These are phyloP conservation scores for Empidonax traillii DNA, from an alignment of 2,113 vertebrate genomes.

Conservation along the genomic window DNA sequence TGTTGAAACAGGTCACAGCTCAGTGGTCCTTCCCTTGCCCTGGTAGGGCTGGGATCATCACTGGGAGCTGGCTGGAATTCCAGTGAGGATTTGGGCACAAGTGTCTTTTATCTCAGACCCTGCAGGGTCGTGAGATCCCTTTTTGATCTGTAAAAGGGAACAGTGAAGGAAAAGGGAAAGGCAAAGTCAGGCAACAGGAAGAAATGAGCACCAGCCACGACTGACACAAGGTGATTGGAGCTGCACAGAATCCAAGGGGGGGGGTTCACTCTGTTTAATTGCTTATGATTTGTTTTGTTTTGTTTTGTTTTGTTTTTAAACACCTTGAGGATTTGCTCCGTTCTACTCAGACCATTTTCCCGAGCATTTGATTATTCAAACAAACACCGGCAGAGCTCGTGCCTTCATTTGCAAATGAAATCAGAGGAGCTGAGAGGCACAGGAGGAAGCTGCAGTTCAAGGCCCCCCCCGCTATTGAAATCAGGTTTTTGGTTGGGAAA, in stretches of 20 bases:
- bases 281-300: no score
- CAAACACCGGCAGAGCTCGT: neutral
- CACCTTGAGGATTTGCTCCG: neutral
- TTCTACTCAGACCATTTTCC: neutral
- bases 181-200: neutral
- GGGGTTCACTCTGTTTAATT: neutral
- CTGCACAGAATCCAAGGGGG: neutral
- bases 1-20: neutral
- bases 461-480: neutral
- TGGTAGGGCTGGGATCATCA: neutral
- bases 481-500: neutral
- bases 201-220: neutral
- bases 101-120: neutral
- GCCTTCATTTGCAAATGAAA: constrained; percentile 22
- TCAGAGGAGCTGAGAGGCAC: neutral
- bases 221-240: neutral
- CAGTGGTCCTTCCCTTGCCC: neutral
- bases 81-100: neutral
- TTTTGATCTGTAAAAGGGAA: neutral
- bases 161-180: neutral
- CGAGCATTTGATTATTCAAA: neutral
- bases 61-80: neutral
- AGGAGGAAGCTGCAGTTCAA: neutral
- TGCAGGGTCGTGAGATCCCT: accelerated
- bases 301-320: neutral